phyloP scores from a whole-genome alignment of 2,113 vertebrate genomes.

The Varanus salvator region DNA sequence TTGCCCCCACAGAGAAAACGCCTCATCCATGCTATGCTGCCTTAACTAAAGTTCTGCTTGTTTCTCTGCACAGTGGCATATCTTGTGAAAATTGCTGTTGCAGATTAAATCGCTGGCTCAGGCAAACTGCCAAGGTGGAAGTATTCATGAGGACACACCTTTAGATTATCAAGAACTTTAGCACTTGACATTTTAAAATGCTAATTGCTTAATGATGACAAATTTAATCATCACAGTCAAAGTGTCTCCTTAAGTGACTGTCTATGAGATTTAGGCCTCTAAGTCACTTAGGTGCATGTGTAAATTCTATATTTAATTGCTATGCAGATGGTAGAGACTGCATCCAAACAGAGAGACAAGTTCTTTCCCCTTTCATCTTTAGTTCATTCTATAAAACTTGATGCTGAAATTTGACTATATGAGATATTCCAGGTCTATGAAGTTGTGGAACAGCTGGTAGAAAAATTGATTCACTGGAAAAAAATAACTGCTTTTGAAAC shows the following conservation, averaged over 20 bases:
- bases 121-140: slow-evolving; percentile 13
- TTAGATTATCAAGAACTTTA: slow-evolving; percentile 9
- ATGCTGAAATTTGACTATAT: background rate
- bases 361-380: background rate
- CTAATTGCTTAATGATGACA: slow-evolving; percentile 24
- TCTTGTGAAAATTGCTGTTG: background rate
- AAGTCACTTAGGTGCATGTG: slow-evolving; percentile 31
- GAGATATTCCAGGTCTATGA: background rate
- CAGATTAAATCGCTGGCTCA: background rate
- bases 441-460: background rate
- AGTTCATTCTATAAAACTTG: background rate
- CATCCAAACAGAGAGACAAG: background rate
- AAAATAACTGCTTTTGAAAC: background rate
- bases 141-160: slow-evolving; percentile 4
- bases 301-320: slow-evolving; percentile 45
- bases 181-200: slow-evolving; percentile 39
- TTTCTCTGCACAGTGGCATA: background rate
- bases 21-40: no score
- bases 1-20: background rate
- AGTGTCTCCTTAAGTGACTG: slow-evolving; percentile 31
- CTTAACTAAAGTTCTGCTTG: background rate
- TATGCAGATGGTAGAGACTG: slow-evolving; percentile 29
- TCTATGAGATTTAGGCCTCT: slow-evolving; percentile 6
- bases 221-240: slow-evolving; percentile 25
- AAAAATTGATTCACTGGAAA: background rate